Evolutionary conservation across 2,113 vertebrate genomes (phyloP).

Genomic region (Arizona elegans): DNA sequence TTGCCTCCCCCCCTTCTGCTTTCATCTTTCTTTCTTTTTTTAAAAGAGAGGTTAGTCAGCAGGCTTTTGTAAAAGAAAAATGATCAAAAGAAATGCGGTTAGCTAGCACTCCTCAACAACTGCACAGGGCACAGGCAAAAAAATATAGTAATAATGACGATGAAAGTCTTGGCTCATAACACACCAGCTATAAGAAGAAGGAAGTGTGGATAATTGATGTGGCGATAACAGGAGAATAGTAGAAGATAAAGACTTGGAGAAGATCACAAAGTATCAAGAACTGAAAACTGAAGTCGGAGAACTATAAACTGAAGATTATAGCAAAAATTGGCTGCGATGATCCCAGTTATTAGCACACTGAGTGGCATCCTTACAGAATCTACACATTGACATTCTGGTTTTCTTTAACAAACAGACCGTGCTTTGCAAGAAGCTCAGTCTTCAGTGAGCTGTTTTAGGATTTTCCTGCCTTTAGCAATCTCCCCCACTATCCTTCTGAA

Average conservation of each 20-base stretch:
- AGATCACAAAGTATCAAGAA: not conserved
- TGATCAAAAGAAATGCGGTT: not conserved
- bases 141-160: not conserved
- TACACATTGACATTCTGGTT: not conserved
- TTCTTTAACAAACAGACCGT: not conserved
- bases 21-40: not conserved
- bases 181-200: not conserved
- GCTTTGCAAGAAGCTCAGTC: not conserved
- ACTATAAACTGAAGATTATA: not conserved
- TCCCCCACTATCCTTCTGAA: not conserved
- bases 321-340: not conserved
- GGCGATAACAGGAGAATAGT: not conserved
- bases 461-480: not conserved
- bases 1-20: not conserved
- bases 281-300: not conserved
- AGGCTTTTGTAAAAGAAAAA: not conserved
- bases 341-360: not conserved
- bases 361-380: not conserved
- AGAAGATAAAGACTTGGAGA: not conserved
- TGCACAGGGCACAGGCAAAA: not conserved
- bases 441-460: not conserved
- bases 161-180: not conserved
- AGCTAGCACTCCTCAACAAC: not conserved
- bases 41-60: not conserved
- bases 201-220: not conserved